Percentiles rank a stretch among this genome's conserved stretches.
These are phyloP conservation scores for Monochamus alternatus DNA, from an alignment of 2,888 invertebrate species.

Conservation along the genomic window DNA sequence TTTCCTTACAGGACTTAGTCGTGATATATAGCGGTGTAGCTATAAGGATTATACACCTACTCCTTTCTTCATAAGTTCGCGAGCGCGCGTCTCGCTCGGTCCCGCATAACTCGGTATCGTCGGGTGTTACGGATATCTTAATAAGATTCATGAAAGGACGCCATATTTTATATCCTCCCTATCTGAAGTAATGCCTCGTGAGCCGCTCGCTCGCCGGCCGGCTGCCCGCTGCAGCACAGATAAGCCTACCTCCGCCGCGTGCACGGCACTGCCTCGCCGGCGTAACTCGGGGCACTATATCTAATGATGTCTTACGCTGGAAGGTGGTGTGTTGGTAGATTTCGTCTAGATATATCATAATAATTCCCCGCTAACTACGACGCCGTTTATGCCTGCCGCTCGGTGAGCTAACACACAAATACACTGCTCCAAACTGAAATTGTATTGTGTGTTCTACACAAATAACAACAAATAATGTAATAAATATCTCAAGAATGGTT, in stretches of 20 bases:
- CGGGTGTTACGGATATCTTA: conserved; percentile 81
- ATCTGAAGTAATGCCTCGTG: conserved; percentile 69
- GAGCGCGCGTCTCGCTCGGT: conserved; percentile 62
- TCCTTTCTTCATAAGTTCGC: conserved; percentile 74
- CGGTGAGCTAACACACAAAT: conserved; percentile 72
- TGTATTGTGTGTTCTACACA: too few species aligned
- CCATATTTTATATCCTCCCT: conserved; percentile 85
- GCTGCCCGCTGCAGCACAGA: conserved; percentile 63
- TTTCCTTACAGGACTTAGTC: conserved; percentile 72
- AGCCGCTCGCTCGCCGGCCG: conserved; percentile 62
- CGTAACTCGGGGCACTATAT: conserved; percentile 50
- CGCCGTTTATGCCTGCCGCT: conserved; percentile 63
- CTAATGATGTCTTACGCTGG: conserved; percentile 68
- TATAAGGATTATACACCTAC: conserved; percentile 73
- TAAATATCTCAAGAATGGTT: too few species aligned
- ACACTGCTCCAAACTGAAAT: neutral
- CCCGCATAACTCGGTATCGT: conserved; percentile 71
- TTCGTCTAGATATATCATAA: conserved; percentile 73
- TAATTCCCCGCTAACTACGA: conserved; percentile 72
- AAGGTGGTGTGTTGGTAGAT: conserved; percentile 64
- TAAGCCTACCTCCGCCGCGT: conserved; percentile 59
- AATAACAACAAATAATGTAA: too few species aligned
- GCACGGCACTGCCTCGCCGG: conserved; percentile 61
- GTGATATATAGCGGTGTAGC: conserved; percentile 72
- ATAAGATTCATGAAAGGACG: conserved; percentile 89